phyloP scores from a whole-genome alignment of 2,888 invertebrate genomes.

The Athalia rosae region DNA sequence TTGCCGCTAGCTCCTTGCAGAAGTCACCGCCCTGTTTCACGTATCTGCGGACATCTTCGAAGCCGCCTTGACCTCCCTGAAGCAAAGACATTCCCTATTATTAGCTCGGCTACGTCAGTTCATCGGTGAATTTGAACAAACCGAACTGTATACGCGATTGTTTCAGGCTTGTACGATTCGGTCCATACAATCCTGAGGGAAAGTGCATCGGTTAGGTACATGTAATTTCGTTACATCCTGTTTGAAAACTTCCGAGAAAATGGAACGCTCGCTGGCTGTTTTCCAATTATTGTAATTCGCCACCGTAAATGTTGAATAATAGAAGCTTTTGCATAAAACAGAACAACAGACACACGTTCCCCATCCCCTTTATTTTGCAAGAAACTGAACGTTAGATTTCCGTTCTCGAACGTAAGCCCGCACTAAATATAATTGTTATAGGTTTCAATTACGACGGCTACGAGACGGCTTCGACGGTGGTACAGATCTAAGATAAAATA shows the following conservation, averaged over 20 bases:
- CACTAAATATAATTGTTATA: too few relatives aligned
- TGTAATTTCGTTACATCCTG: not conserved
- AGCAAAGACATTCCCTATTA: constrained; percentile 68
- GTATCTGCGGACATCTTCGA: constrained; percentile 93
- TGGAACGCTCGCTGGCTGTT: not conserved
- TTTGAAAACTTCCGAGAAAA: constrained; percentile 1
- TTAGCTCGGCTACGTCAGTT: not conserved
- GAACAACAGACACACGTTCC: not conserved
- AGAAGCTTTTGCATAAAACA: not conserved
- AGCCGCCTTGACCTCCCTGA: constrained; percentile 92
- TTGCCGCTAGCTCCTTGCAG: constrained; percentile 91
- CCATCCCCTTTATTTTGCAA: not conserved
- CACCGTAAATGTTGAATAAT: not conserved
- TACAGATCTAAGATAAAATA: too few relatives aligned
- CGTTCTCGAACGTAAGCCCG: not conserved
- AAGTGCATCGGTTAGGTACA: not conserved
- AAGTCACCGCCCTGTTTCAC: constrained; percentile 97
- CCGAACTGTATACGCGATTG: not conserved
- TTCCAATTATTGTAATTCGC: not conserved
- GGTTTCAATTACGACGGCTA: too few relatives aligned
- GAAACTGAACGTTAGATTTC: not conserved
- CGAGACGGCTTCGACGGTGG: too few relatives aligned
- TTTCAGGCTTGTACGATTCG: not conserved
- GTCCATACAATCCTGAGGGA: not conserved
- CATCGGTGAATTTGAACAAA: not conserved